Evolutionary conservation across 2,888 invertebrate species (phyloP).

Genomic region (Meliscaeva auricollis): DNA sequence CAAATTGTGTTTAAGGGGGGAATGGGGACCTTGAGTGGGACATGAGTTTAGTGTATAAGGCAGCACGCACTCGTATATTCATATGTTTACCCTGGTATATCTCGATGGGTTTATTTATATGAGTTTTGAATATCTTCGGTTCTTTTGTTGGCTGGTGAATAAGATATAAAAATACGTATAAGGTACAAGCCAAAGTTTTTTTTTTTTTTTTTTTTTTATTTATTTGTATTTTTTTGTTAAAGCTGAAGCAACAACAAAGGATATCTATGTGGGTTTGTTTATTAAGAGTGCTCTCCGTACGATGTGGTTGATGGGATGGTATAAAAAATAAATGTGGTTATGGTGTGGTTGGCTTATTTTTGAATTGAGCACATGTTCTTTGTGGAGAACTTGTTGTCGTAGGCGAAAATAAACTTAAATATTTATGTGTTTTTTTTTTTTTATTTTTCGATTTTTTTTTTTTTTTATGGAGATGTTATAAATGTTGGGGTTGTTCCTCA

Average conservation of each 20-base stretch:
- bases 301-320: conserved; percentile 32
- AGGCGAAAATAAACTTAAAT: conserved; percentile 37
- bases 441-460: conserved; percentile 3
- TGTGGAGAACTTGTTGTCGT: conserved; percentile 50
- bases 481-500: background rate
- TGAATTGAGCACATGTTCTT: conserved; percentile 64
- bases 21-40: background rate
- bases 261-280: conserved; percentile 9
- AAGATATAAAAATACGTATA: conserved; percentile 42
- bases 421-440: conserved; percentile 18
- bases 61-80: conserved; percentile 66
- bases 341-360: conserved; percentile 52
- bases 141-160: conserved; percentile 49
- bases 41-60: background rate
- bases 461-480: background rate
- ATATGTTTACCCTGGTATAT: conserved; percentile 71
- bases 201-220: conserved; percentile 1
- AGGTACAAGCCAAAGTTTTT: conserved; percentile 1
- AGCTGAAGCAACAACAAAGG: conserved; percentile 39
- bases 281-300: background rate
- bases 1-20: background rate
- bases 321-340: background rate
- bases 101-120: conserved; percentile 74
- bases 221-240: no score
- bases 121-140: conserved; percentile 60